phyloP scores from a whole-genome alignment of 2,797 vertebrate genomes.

The Bovichtus diacanthus region DNA sequence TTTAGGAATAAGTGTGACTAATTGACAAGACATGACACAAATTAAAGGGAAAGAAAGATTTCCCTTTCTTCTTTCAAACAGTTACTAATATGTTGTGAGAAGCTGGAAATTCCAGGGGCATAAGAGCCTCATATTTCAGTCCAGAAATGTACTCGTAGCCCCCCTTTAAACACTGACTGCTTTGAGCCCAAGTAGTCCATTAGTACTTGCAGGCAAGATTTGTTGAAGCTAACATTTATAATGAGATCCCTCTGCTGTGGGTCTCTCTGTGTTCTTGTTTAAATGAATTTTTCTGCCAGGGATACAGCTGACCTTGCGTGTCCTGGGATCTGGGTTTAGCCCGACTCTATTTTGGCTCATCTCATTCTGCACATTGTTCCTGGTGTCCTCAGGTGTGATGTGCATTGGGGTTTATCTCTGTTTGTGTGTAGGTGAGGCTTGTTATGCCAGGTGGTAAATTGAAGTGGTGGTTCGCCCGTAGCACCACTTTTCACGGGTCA shows the following conservation, averaged over 20 bases:
- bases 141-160: background rate
- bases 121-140: constrained; percentile 40
- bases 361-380: background rate
- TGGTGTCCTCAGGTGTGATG: constrained; percentile 22
- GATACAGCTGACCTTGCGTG: constrained; percentile 26
- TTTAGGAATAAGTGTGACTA: constrained; percentile 27
- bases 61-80: constrained; percentile 30
- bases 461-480: constrained; percentile 23
- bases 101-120: constrained; percentile 45
- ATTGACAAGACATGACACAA: constrained; percentile 46
- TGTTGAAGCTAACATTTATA: constrained; percentile 30
- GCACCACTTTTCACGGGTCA: constrained; percentile 43
- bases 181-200: constrained; percentile 33
- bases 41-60: constrained; percentile 50
- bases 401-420: constrained; percentile 9
- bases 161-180: constrained; percentile 8
- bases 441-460: constrained; percentile 28
- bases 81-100: constrained; percentile 20
- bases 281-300: constrained; percentile 22
- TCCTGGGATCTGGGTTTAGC: constrained; percentile 6
- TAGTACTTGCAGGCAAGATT: constrained; percentile 4
- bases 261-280: constrained; percentile 10
- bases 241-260: constrained; percentile 28
- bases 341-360: constrained; percentile 1
- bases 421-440: constrained; percentile 14